A percentile compares a stretch with the other conserved stretches of the same genome.
These are phyloP conservation scores for Sinosuthora webbiana DNA, from an alignment of 2,113 vertebrate genomes.

Conservation along the genomic window DNA sequence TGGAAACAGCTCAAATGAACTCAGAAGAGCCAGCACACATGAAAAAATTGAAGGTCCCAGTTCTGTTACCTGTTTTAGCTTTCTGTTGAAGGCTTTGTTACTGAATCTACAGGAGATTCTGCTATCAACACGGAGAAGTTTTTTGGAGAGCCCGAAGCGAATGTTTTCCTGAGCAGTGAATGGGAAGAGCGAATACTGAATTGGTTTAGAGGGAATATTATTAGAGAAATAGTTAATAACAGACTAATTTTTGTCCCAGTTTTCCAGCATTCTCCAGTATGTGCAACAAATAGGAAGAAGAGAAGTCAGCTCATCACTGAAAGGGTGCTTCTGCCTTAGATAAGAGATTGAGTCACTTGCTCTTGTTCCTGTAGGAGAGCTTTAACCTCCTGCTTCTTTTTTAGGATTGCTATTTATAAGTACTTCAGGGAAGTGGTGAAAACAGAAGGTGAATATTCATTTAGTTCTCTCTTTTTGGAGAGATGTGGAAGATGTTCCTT, in stretches of 20 bases:
- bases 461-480: neutral
- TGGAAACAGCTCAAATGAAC: neutral
- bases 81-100: neutral
- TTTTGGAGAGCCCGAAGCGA: neutral
- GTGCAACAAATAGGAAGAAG: neutral
- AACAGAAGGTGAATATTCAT: neutral
- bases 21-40: neutral
- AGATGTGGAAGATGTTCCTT: neutral
- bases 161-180: neutral
- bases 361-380: neutral
- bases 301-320: neutral
- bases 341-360: neutral
- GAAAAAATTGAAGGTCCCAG: neutral
- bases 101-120: neutral
- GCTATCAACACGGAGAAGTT: neutral
- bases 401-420: constrained; percentile 8
- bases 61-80: neutral
- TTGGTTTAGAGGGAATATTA: neutral
- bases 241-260: neutral
- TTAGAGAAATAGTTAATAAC: neutral
- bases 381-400: constrained; percentile 22
- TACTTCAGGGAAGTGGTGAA: constrained; percentile 7
- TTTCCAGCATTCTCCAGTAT: neutral
- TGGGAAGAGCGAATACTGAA: neutral
- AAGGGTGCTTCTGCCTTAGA: neutral